Percentiles rank a stretch among this genome's conserved stretches.
phyloP scores from a whole-genome alignment of 2,113 vertebrate genomes.

The Serilophus lunatus region DNA sequence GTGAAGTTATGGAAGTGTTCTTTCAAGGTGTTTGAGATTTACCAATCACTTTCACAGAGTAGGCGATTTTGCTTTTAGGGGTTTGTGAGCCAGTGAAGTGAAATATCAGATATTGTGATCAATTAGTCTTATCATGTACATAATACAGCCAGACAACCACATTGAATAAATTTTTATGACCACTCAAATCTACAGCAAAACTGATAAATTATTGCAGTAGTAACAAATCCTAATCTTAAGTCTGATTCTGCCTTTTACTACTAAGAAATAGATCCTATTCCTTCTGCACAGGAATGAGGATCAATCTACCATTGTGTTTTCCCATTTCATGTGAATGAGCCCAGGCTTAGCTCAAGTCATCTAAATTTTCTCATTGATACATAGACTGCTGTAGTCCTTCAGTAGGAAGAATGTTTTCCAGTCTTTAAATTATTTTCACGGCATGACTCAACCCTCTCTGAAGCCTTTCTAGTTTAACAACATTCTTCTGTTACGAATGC shows the following conservation, averaged over 20 bases:
- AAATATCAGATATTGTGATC: neutral
- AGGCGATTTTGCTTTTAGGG: neutral
- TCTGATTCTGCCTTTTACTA: neutral
- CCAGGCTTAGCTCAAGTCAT: neutral
- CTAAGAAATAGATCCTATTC: neutral
- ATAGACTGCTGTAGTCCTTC: neutral
- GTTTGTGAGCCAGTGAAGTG: neutral
- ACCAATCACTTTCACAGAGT: neutral
- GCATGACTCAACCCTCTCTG: neutral
- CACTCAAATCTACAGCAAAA: neutral
- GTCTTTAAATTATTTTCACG: neutral
- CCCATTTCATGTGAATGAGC: neutral
- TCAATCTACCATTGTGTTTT: neutral
- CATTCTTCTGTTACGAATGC: neutral
- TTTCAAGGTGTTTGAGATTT: neutral
- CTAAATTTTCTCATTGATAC: neutral
- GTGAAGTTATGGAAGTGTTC: neutral
- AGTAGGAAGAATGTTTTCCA: neutral
- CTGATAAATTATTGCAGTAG: neutral
- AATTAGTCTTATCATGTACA: neutral
- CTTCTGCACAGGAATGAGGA: neutral
- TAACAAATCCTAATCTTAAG: neutral
- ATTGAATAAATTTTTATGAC: neutral
- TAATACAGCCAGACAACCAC: neutral
- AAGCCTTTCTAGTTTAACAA: neutral